A percentile compares a stretch with the other conserved stretches of the same genome.
Evolutionary conservation across 2,797 vertebrate species (phyloP).

Genomic region (Coilia nasus): DNA sequence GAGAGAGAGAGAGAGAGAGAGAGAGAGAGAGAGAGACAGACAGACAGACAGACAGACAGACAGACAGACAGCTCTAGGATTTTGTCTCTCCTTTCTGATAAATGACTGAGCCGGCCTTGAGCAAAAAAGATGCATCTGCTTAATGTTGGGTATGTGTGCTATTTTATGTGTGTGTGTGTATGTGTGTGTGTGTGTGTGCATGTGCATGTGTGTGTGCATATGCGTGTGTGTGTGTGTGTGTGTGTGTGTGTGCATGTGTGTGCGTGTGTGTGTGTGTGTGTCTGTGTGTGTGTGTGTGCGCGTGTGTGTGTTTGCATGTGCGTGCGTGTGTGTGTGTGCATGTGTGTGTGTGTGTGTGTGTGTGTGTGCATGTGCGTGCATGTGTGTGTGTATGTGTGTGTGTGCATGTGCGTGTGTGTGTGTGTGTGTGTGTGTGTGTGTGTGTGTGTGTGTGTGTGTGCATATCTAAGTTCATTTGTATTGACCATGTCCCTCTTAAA

Average conservation of each 20-base stretch:
- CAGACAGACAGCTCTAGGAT: too few species aligned
- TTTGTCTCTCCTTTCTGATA: too few species aligned
- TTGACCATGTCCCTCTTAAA: too few species aligned
- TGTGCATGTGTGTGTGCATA: neutral
- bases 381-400: neutral
- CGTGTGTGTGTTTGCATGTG: neutral
- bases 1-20: too few species aligned
- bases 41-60: too few species aligned
- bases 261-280: neutral
- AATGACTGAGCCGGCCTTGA: too few species aligned
- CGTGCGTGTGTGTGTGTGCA: neutral
- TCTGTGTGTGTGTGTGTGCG: neutral
- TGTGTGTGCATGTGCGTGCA: neutral
- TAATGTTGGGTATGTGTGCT: neutral
- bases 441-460: neutral
- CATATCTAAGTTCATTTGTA: too few species aligned
- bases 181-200: neutral
- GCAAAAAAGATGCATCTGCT: too few species aligned
- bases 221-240: neutral
- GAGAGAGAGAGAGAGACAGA: too few species aligned
- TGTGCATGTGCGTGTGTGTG: too few species aligned
- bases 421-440: neutral
- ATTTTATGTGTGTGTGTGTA: neutral
- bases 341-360: neutral
- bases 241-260: neutral